Percentiles rank a stretch among this genome's conserved stretches.
These are phyloP conservation scores for Xiphophorus hellerii DNA, from an alignment of 2,113 vertebrate genomes.

Conservation along the genomic window DNA sequence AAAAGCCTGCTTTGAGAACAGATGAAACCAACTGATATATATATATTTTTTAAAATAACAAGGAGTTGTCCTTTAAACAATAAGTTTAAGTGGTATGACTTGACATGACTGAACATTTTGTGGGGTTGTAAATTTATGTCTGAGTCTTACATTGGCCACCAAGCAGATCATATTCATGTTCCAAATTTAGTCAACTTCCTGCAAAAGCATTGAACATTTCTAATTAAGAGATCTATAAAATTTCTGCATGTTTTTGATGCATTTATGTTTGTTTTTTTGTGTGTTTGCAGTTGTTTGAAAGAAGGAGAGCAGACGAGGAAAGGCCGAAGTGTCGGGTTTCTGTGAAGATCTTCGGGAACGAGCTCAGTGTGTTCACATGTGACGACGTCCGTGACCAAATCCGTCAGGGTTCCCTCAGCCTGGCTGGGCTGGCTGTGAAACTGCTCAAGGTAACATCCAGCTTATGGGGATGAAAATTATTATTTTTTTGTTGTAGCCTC, in stretches of 20 bases:
- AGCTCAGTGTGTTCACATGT: constrained; percentile 83
- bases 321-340: constrained; percentile 77
- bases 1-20: too few relatives aligned
- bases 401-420: constrained; percentile 78
- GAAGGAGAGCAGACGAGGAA: constrained; percentile 31
- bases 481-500: too few relatives aligned
- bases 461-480: background rate
- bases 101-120: too few relatives aligned
- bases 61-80: too few relatives aligned
- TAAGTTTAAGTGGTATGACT: too few relatives aligned
- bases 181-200: background rate
- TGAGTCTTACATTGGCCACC: too few relatives aligned
- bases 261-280: constrained; percentile 1
- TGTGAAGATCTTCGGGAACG: constrained; percentile 86
- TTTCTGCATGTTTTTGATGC: background rate
- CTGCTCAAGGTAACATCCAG: constrained; percentile 83
- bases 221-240: too few relatives aligned
- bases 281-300: constrained; percentile 74
- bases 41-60: too few relatives aligned
- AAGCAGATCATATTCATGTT: background rate
- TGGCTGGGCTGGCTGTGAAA: constrained; percentile 81
- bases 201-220: too few relatives aligned
- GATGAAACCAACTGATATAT: too few relatives aligned
- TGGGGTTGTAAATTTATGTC: too few relatives aligned
- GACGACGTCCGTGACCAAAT: constrained; percentile 72